These are phyloP conservation scores for Lepisosteus oculatus DNA, from an alignment of 2,113 vertebrate species.

Conservation along the genomic window DNA sequence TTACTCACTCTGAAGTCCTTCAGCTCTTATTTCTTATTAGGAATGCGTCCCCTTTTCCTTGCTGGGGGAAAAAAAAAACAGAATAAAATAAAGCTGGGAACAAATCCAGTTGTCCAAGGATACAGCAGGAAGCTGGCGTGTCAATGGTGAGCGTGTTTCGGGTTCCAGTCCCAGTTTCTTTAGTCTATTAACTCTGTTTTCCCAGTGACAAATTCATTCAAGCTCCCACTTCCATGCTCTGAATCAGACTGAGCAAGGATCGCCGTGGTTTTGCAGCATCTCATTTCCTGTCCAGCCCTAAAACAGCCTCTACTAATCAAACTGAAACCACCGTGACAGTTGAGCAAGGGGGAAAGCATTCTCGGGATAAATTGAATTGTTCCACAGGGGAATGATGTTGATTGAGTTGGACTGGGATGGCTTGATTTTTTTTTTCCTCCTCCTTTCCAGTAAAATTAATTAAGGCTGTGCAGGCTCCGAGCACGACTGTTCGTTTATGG, in stretches of 20 bases:
- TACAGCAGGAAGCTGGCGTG: conserved; percentile 1
- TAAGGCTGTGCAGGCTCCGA: too few relatives aligned
- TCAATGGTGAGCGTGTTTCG: background rate
- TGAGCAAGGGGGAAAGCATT: background rate
- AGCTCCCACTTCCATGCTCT: conserved; percentile 25
- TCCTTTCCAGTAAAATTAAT: too few relatives aligned
- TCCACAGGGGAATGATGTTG: background rate
- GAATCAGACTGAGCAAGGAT: conserved; percentile 20
- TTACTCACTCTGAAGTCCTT: conserved; percentile 22
- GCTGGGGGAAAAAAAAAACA: background rate
- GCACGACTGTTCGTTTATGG: too few relatives aligned
- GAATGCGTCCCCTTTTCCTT: conserved; percentile 1
- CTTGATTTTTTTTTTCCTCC: background rate
- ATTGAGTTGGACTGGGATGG: background rate
- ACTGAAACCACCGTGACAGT: background rate
- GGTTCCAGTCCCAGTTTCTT: background rate
- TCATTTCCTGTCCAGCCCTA: conserved; percentile 40
- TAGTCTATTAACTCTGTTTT: background rate
- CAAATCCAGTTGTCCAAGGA: conserved; percentile 8
- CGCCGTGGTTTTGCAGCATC: conserved; percentile 27
- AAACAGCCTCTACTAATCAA: conserved; percentile 31
- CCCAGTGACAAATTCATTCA: conserved; percentile 1
- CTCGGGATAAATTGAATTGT: background rate
- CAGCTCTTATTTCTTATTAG: background rate
- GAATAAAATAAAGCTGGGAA: background rate